Evolutionary conservation across 2,113 vertebrate genomes (phyloP), one percentile per base, ranked within the genome.

Genomic region (Eira barbara): DNA sequence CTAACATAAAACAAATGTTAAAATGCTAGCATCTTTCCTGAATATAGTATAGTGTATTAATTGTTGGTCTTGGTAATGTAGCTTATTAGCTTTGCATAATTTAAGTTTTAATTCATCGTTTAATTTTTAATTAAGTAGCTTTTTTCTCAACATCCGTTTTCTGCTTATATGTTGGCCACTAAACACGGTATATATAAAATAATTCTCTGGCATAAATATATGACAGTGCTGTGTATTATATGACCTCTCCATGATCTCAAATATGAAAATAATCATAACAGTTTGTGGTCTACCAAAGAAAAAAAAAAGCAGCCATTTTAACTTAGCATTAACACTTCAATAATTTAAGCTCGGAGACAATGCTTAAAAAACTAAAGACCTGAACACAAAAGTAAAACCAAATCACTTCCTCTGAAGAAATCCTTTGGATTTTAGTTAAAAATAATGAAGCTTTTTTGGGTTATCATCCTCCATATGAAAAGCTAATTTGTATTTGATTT

Each of bases 51-150:
- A 98, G 94, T 76, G 89, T 95, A 98, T 98, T 99, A 99, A 98
- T 98, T 99, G 98, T 98, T 98, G 95, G 97, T 97, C 98, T 99
- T 98, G 94, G 98, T 98, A 99, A 99, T 47, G 39, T 89, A 97
- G 98, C 97, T 98, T 99, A 99, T 99, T 99, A 99, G 98, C 98
- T 99, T 99, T 99, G 98, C 98, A 99, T 98, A 99, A 99, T 99
- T 99, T 99, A 99, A 98, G 98, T 98, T 99, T 99, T 99, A 99
- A 99, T 99, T 98, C 97, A 98, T 99, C 23, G 81, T 99, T 99
- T 99, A 99, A 99, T 99, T 99, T 99, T 99, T 99, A 99, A 99
- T 99, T 99, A 99, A 98, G 98, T 97, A 98, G 97, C 97, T 97
- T 99, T 96, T 98, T 98, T 97, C 86, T 96, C 98, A 98, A 98